Percentiles rank a stretch among this genome's conserved stretches.
These are phyloP conservation scores for Epinotia nisella DNA, from an alignment of 2,888 invertebrate species.

Conservation along the genomic window DNA sequence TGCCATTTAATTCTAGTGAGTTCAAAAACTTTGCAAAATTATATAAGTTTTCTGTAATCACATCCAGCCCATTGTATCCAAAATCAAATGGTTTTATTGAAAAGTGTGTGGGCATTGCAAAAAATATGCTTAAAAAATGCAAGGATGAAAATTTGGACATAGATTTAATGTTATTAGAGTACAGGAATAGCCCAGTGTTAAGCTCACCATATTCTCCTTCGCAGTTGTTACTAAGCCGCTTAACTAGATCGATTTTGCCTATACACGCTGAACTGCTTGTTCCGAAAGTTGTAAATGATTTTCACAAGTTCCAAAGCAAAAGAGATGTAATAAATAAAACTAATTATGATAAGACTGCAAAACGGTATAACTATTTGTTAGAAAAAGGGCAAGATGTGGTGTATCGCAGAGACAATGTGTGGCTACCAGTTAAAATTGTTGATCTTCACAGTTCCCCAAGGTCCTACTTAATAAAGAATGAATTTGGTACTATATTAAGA, in stretches of 20 bases:
- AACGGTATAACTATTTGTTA: slow-evolving; percentile 1
- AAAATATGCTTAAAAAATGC: slow-evolving; percentile 14
- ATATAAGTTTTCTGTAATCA: slow-evolving; percentile 11
- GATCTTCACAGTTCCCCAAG: slow-evolving; percentile 8
- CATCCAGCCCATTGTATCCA: slow-evolving; percentile 1
- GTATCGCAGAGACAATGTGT: slow-evolving; percentile 7
- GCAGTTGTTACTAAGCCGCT: slow-evolving; percentile 12
- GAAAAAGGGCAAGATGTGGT: slow-evolving; percentile 17
- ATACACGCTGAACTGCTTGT: slow-evolving; percentile 9
- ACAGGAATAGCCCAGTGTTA: slow-evolving; percentile 21
- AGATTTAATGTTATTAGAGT: slow-evolving; percentile 7
- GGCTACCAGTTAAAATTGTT: slow-evolving; percentile 6
- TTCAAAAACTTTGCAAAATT: too few relatives aligned
- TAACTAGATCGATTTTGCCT: slow-evolving; percentile 4
- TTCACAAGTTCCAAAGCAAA: slow-evolving; percentile 2
- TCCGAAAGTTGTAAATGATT: slow-evolving; percentile 16
- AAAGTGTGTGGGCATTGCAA: background rate
- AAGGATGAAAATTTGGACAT: slow-evolving; percentile 5
- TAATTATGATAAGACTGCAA: slow-evolving; percentile 20
- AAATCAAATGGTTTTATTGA: slow-evolving; percentile 15
- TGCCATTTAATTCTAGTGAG: too few relatives aligned
- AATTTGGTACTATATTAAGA: slow-evolving; percentile 12
- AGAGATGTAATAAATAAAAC: slow-evolving; percentile 21
- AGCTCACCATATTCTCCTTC: slow-evolving; percentile 16
- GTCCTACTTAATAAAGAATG: background rate